Percentiles rank a stretch among this genome's conserved stretches.
These are phyloP conservation scores for Hydractinia symbiolongicarpus DNA, from an alignment of 30 jellyfish, hydroid and myxozoan species.

Conservation along the genomic window DNA sequence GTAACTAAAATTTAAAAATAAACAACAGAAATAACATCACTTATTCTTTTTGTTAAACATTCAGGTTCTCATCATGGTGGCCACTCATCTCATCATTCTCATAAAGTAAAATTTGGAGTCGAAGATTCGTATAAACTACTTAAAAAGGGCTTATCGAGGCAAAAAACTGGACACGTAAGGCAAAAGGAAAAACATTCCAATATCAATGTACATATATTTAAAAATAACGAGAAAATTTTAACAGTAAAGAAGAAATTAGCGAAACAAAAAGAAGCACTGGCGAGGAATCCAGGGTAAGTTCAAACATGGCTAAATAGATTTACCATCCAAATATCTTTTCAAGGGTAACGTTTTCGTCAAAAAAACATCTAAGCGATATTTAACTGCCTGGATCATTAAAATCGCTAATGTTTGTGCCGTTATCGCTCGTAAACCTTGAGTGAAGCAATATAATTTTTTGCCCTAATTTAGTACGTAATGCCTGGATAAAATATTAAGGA, in stretches of 20 bases:
- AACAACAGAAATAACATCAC: no score
- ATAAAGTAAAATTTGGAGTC: slow-evolving; percentile 34
- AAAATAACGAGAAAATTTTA: slow-evolving; percentile 51
- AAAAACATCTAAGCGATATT: no score
- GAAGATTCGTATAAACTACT: slow-evolving; percentile 60
- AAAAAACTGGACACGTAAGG: slow-evolving; percentile 39
- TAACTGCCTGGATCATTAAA: no score
- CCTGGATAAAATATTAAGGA: no score
- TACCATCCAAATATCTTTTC: no score
- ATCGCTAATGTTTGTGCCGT: no score
- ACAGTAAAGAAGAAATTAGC: slow-evolving; percentile 36
- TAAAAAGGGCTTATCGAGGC: slow-evolving; percentile 32
- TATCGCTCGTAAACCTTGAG: no score
- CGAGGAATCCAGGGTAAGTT: slow-evolving; percentile 56
- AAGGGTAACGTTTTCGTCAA: no score
- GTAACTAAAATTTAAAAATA: no score
- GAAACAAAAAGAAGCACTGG: slow-evolving; percentile 49
- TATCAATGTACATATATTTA: slow-evolving; percentile 50
- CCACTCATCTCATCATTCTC: slow-evolving; percentile 2
- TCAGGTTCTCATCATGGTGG: slow-evolving; percentile 15
- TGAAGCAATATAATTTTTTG: no score
- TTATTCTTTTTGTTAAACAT: background rate
- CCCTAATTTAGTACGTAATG: no score
- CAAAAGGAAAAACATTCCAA: slow-evolving; percentile 8
- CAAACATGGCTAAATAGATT: no score